Percentiles rank a stretch among this genome's conserved stretches.
These are phyloP conservation scores for Eidolon helvum DNA, from an alignment of 2,113 vertebrate species.

Conservation along the genomic window DNA sequence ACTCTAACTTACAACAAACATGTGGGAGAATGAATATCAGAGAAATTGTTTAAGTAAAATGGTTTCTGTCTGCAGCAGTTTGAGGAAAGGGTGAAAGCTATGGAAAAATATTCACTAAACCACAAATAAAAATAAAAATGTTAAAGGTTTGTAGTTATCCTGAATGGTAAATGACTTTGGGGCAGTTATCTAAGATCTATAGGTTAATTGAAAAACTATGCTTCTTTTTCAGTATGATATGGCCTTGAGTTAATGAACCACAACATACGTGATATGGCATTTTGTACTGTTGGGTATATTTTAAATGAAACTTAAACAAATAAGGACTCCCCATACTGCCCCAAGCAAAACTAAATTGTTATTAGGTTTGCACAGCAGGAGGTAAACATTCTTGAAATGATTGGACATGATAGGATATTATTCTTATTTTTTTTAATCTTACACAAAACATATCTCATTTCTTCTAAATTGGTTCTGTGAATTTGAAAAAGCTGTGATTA, in stretches of 20 bases:
- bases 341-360: conserved; percentile 53
- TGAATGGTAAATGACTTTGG: conserved; percentile 54
- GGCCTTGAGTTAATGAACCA: conserved; percentile 62
- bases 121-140: background rate
- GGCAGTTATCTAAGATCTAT: conserved; percentile 57
- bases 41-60: background rate
- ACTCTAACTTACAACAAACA: background rate
- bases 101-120: background rate
- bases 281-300: conserved; percentile 23
- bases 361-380: conserved; percentile 35
- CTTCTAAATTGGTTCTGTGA: conserved; percentile 8
- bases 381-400: conserved; percentile 64
- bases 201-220: conserved; percentile 65
- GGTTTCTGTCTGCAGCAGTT: background rate
- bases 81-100: background rate
- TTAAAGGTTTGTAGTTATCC: background rate
- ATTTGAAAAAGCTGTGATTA: background rate
- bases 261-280: background rate
- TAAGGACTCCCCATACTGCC: conserved; percentile 10
- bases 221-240: conserved; percentile 39
- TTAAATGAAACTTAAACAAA: conserved; percentile 62
- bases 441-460: conserved; percentile 44
- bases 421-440: conserved; percentile 14
- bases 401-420: conserved; percentile 50
- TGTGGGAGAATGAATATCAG: background rate